Percentiles rank a stretch among this genome's conserved stretches.
phyloP scores from a whole-genome alignment of 2,797 vertebrate genomes.

The Aselliscus stoliczkanus region DNA sequence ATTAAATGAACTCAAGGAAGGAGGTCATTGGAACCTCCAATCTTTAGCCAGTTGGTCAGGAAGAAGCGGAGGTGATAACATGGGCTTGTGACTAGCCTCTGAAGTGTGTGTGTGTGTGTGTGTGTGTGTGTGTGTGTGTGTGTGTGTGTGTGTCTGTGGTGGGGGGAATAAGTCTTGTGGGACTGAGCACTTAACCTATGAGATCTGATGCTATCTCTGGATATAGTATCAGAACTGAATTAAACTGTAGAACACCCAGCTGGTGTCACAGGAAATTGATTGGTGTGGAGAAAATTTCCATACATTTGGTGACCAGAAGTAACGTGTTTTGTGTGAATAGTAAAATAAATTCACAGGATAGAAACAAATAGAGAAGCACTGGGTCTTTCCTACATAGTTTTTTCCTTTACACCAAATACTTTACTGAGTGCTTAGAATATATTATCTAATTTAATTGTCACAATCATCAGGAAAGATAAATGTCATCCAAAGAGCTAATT shows the following conservation, averaged over 20 bases:
- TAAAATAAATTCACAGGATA: background rate
- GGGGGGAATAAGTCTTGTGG: background rate
- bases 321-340: background rate
- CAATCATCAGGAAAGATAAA: background rate
- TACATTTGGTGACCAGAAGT: background rate
- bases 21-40: background rate
- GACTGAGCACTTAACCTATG: background rate
- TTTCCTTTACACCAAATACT: background rate
- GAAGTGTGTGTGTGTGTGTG: background rate
- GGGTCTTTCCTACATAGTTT: background rate
- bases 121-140: background rate
- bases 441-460: background rate
- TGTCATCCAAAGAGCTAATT: background rate
- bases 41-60: background rate
- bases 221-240: background rate
- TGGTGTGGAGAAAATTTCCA: background rate
- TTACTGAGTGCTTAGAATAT: background rate
- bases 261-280: background rate
- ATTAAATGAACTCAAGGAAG: background rate
- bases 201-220: background rate
- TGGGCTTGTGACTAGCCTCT: background rate
- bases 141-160: background rate
- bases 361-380: background rate
- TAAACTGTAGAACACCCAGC: background rate
- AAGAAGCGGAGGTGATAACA: background rate